phyloP scores from a whole-genome alignment of 2,888 invertebrate genomes.

The Scaptomyza tumidula region DNA sequence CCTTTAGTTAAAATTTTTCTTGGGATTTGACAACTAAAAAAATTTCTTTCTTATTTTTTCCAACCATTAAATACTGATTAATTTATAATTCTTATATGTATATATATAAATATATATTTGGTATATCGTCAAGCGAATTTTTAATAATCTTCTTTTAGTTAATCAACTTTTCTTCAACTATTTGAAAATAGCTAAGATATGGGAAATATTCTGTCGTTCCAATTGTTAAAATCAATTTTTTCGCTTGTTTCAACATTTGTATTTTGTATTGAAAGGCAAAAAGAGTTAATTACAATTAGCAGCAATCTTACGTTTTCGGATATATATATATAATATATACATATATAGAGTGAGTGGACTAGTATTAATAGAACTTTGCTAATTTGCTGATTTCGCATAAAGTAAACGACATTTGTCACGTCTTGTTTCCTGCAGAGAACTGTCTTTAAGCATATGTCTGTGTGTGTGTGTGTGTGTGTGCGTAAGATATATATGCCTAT shows the following conservation, averaged over 20 bases:
- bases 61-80: too few relatives aligned
- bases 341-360: constrained; percentile 4
- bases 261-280: neutral
- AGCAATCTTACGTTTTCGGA: neutral
- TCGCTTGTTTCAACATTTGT: neutral
- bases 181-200: neutral
- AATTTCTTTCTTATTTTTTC: too few relatives aligned
- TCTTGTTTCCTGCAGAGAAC: constrained; percentile 20
- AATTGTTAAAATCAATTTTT: neutral
- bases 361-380: constrained; percentile 20
- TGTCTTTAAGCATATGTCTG: constrained; percentile 4
- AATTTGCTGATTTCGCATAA: constrained; percentile 37
- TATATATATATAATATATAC: neutral
- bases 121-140: too few relatives aligned
- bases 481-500: neutral
- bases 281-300: constrained; percentile 1
- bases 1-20: too few relatives aligned
- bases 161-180: too few relatives aligned
- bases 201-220: too few relatives aligned
- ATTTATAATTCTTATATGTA: too few relatives aligned
- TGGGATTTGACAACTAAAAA: too few relatives aligned
- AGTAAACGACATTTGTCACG: constrained; percentile 36
- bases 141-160: too few relatives aligned
- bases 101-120: too few relatives aligned
- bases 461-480: neutral